A percentile compares a stretch with the other conserved stretches of the same genome.
These are phyloP conservation scores for Passer domesticus DNA, from an alignment of 2,113 vertebrate genomes.

Conservation along the genomic window DNA sequence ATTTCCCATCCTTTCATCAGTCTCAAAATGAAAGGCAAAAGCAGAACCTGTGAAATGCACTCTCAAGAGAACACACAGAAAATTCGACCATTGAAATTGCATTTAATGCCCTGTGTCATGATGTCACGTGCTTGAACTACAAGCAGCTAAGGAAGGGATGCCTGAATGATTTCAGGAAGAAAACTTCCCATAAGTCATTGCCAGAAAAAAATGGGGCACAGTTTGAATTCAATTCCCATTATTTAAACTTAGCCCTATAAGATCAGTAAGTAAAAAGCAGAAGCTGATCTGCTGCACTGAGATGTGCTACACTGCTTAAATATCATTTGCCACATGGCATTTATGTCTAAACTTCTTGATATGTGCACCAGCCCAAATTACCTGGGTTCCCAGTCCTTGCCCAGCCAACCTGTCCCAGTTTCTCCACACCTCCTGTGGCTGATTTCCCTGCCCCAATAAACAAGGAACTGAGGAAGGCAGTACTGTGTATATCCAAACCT, in stretches of 20 bases:
- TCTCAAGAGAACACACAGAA: background rate
- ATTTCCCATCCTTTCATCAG: background rate
- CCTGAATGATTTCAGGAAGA: background rate
- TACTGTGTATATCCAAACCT: background rate
- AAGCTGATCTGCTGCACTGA: background rate
- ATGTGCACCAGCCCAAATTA: rapidly evolving
- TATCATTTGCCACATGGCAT: background rate
- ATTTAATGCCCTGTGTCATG: background rate
- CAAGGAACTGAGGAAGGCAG: background rate
- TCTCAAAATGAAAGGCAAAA: background rate
- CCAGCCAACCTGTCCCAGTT: background rate
- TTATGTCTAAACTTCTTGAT: background rate
- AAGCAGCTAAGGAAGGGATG: background rate
- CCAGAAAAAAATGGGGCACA: background rate
- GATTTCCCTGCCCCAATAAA: background rate
- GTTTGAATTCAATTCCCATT: background rate
- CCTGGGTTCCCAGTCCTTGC: background rate
- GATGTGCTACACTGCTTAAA: background rate
- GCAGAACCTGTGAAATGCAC: background rate
- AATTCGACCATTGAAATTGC: background rate
- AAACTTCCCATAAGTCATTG: background rate
- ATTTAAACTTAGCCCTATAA: background rate
- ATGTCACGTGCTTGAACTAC: background rate
- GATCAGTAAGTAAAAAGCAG: background rate
- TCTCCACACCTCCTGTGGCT: background rate